Percentiles rank a stretch among this genome's conserved stretches.
Conservation (phyloP, 1,140 invertebrate species). For the Drosophila athabasca region DNA sequence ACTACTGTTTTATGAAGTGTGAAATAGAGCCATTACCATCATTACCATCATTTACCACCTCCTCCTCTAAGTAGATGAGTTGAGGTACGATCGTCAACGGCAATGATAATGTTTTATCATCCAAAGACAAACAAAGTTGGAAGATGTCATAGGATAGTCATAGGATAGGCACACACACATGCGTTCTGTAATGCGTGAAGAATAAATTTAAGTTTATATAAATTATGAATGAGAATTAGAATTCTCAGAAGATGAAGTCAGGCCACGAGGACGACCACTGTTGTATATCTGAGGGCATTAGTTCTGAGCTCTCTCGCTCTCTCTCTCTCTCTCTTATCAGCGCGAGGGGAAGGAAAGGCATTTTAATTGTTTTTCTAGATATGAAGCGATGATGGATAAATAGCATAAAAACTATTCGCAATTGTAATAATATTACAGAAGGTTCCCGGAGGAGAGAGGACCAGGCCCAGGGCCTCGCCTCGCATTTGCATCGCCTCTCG, state of each 20-base stretch:
- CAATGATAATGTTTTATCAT: no score
- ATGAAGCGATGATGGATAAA: slow-evolving; percentile 19
- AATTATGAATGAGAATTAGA: slow-evolving; percentile 38
- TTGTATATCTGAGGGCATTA: slow-evolving; percentile 61
- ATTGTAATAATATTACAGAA: slow-evolving; percentile 38
- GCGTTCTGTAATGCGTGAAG: slow-evolving; percentile 61
- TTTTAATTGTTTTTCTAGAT: slow-evolving; percentile 33
- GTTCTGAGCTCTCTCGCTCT: not conserved
- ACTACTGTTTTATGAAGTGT: no score
- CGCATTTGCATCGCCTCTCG: not conserved
- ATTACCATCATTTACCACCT: no score
- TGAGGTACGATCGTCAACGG: no score
- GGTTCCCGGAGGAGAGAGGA: not conserved
- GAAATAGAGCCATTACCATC: no score
- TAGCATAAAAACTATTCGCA: slow-evolving; percentile 18
- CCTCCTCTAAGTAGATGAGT: no score
- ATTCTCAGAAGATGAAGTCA: not conserved
- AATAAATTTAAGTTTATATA: slow-evolving; percentile 68
- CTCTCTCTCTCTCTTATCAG: slow-evolving; percentile 29
- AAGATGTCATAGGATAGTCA: slow-evolving; percentile 2
- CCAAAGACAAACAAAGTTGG: not conserved
- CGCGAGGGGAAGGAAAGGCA: not conserved
- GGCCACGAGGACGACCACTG: not conserved
- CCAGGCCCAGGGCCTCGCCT: no score
- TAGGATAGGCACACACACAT: slow-evolving; percentile 43